Evolutionary conservation across 2,113 vertebrate species (phyloP).

Genomic region (Colaptes auratus): DNA sequence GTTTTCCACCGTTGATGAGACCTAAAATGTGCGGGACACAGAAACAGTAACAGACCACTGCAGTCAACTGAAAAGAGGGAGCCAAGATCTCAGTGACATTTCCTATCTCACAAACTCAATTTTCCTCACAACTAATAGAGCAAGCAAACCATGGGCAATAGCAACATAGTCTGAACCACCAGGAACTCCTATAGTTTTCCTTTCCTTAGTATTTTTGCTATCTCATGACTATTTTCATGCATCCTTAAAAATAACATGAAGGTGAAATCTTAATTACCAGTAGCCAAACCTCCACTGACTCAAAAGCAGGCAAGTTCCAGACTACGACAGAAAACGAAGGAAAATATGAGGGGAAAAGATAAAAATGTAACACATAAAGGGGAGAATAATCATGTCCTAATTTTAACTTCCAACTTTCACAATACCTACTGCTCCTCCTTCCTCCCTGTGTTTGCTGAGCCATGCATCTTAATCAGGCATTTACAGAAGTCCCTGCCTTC

Average conservation of each 20-base stretch:
- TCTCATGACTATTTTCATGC: not conserved
- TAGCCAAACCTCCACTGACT: not conserved
- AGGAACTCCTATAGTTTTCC: not conserved
- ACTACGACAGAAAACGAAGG: not conserved
- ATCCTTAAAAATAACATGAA: not conserved
- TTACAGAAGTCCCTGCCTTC: not conserved
- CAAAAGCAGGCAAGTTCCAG: not conserved
- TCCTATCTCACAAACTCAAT: not conserved
- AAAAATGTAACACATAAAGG: not conserved
- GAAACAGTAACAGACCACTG: not conserved
- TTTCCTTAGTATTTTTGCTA: not conserved
- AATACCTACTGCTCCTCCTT: not conserved
- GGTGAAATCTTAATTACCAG: not conserved
- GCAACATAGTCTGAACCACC: not conserved
- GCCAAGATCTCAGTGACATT: not conserved
- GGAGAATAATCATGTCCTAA: not conserved
- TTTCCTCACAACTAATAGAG: not conserved
- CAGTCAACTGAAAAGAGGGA: not conserved
- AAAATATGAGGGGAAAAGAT: not conserved
- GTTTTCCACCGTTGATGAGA: not conserved
- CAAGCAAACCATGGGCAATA: not conserved
- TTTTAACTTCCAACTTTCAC: not conserved
- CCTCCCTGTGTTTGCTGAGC: not conserved
- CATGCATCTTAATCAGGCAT: not conserved
- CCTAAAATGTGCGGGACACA: not conserved